phyloP scores from a whole-genome alignment of 92 coral and sea anemone genomes.

The Anthopleura xanthogrammica region DNA sequence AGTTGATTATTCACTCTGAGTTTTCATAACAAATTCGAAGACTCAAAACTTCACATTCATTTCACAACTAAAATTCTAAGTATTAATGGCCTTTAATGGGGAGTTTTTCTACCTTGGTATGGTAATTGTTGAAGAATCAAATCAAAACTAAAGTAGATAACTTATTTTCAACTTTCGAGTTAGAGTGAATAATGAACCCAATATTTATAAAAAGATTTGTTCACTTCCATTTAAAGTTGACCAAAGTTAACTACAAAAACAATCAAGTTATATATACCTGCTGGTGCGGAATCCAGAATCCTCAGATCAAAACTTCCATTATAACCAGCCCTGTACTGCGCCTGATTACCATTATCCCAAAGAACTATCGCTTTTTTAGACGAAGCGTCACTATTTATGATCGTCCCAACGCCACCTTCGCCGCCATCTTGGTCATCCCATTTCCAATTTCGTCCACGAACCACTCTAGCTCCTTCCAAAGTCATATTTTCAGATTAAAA shows the following conservation, averaged over 20 bases:
- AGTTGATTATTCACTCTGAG: too few relatives aligned
- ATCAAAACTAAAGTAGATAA: too few relatives aligned
- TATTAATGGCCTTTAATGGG: too few relatives aligned
- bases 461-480: conserved; percentile 38
- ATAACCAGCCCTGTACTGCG: conserved; percentile 52
- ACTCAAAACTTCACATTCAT: too few relatives aligned
- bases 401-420: conserved; percentile 61
- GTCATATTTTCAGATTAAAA: not conserved
- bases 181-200: too few relatives aligned
- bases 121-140: too few relatives aligned
- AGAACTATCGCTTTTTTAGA: conserved; percentile 36
- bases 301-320: conserved; percentile 48
- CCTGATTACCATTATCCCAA: conserved; percentile 63
- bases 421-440: conserved; percentile 72
- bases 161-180: too few relatives aligned
- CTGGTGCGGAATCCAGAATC: conserved; percentile 8
- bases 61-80: too few relatives aligned
- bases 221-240: not conserved
- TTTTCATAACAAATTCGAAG: too few relatives aligned
- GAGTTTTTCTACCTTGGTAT: too few relatives aligned
- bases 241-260: not conserved
- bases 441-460: conserved; percentile 55
- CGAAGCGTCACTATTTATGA: conserved; percentile 39
- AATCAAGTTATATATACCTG: not conserved
- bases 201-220: too few relatives aligned